Conservation (phyloP, 2,797 vertebrate species). For the Rallus crepitans region DNA sequence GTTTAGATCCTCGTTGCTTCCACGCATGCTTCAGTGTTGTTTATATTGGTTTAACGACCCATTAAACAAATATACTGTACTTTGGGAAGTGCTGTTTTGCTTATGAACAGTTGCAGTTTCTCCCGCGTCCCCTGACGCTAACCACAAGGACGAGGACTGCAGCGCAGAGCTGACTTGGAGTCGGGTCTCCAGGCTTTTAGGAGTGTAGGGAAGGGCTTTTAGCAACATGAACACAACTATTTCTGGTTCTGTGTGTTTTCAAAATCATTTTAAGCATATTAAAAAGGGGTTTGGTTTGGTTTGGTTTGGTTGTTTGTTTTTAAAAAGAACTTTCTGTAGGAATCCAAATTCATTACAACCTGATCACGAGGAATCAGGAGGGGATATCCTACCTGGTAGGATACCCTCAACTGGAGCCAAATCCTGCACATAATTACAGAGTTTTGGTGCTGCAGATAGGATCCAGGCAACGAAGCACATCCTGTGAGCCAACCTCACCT, state of each 20-base stretch:
- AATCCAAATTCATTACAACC: not conserved
- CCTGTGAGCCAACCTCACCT: rapidly evolving
- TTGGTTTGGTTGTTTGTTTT: not conserved
- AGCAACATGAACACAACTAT: not conserved
- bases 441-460: not conserved
- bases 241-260: not conserved
- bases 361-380: rapidly evolving
- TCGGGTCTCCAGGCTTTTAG: not conserved
- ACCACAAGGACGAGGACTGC: not conserved
- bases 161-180: not conserved
- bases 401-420: not conserved
- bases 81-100: slow-evolving; percentile 46
- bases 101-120: slow-evolving; percentile 37
- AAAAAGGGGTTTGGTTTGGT: not conserved
- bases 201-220: not conserved
- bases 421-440: not conserved
- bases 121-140: rapidly evolving
- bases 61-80: slow-evolving; percentile 68
- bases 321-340: not conserved
- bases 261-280: not conserved
- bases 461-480: not conserved
- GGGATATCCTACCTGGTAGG: not conserved
- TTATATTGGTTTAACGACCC: slow-evolving; percentile 66
- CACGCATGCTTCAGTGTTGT: slow-evolving; percentile 42
- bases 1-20: not conserved